A percentile compares a stretch with the other conserved stretches of the same genome.
Conservation (phyloP, 2,113 vertebrate species). For the Lethenteron camtschaticum region DNA sequence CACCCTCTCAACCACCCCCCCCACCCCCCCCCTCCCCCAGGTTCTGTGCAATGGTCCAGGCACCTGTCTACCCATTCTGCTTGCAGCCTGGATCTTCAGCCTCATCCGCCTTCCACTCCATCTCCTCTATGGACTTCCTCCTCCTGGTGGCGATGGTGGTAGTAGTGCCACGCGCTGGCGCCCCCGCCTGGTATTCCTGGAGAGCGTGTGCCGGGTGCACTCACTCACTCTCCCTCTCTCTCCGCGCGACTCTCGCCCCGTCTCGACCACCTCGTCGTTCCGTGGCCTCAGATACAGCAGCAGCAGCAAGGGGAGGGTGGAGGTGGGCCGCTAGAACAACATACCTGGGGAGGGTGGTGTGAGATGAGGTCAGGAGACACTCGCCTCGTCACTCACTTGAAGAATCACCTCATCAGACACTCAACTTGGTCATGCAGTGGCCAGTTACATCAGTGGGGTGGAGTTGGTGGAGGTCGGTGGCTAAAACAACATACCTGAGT, state of each 20-base stretch:
- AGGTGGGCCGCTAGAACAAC: too few species aligned
- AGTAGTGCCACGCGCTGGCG: neutral
- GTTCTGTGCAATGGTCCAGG: constrained; percentile 5
- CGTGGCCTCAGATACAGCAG: neutral
- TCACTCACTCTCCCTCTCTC: neutral
- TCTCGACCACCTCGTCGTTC: neutral
- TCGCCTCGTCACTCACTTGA: too few species aligned
- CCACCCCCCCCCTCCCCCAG: neutral
- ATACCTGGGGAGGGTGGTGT: too few species aligned
- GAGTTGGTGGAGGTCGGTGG: too few species aligned
- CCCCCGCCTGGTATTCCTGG: neutral
- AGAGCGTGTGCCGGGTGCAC: constrained; percentile 2
- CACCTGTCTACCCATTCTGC: neutral
- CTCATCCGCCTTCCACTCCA: neutral
- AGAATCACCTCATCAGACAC: too few species aligned
- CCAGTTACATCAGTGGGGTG: neutral
- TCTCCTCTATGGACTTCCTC: neutral
- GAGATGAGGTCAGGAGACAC: too few species aligned
- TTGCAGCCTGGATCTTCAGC: neutral
- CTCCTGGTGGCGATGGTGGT: neutral
- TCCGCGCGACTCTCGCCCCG: neutral
- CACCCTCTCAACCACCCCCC: too few species aligned
- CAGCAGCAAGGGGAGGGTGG: too few species aligned
- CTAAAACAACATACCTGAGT: too few species aligned
- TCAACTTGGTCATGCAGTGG: neutral